phyloP scores from a whole-genome alignment of 2,113 vertebrate genomes.

The Caretta caretta region DNA sequence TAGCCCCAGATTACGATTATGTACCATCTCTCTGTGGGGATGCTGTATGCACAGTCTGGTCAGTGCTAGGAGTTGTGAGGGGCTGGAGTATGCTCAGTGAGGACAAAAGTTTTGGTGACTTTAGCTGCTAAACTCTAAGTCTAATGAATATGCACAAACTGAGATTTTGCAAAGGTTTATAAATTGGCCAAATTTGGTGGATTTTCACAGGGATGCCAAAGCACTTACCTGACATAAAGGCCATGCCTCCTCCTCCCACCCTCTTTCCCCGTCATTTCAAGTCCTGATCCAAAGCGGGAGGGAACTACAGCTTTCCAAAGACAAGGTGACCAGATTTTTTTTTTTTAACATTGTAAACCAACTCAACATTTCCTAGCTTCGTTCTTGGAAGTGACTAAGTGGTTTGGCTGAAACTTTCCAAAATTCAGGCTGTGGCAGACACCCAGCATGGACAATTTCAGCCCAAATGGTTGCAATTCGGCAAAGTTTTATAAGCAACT shows the following conservation, averaged over 20 bases:
- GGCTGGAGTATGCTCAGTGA: not conserved
- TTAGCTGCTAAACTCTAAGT: not conserved
- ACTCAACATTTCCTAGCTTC: not conserved
- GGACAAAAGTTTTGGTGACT: not conserved
- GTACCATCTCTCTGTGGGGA: fast-evolving
- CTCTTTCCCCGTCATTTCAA: not conserved
- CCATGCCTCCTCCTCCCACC: not conserved
- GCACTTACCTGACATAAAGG: not conserved
- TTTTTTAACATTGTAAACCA: constrained; percentile 27
- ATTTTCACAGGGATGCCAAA: constrained; percentile 1
- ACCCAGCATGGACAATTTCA: not conserved
- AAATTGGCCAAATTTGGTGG: not conserved
- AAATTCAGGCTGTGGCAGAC: not conserved
- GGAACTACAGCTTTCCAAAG: not conserved
- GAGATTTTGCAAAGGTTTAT: not conserved
- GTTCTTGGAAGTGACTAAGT: constrained; percentile 22
- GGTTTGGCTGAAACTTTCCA: constrained; percentile 16
- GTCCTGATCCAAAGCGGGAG: not conserved
- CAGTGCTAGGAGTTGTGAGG: not conserved
- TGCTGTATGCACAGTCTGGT: not conserved
- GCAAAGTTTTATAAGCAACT: constrained; percentile 5
- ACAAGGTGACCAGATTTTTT: not conserved
- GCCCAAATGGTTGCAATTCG: not conserved
- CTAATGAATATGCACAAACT: not conserved
- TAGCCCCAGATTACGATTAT: not conserved